Evolutionary conservation across 2,888 invertebrate genomes (phyloP), one percentile per base, ranked within the genome.

Genomic region (Melolontha melolontha): DNA sequence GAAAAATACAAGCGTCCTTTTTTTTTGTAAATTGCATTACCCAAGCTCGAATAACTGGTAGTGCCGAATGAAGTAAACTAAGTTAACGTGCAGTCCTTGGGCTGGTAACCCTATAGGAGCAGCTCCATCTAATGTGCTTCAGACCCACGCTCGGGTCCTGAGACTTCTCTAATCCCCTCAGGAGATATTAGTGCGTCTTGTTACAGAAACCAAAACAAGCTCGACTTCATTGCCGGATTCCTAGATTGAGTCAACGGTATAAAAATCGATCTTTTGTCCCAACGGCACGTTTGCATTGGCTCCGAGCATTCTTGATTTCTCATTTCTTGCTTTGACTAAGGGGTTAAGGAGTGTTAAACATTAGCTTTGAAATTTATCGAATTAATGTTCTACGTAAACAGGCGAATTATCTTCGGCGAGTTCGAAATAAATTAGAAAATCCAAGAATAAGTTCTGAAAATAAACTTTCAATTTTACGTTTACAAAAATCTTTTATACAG

Each of bases 151-250:
- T 64, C 62, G 71, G 57, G 66, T 70, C 66, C 70, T 67, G 69
- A 71, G 70, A 71, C 71, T 39, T 62, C 68, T 70, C 72, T 75
- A 77, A 77, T 76, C 74, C 77, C 73, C 78, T 67, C 71, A 74
- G 77, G 78, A 75, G 74, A 76, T 76, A 77, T 76, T 77, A 77
- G 75, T 70, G 72, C 74, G 75, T 73, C 76, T 74, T 76, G 76
- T 75, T 76, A 74, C 72, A 67, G 75, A 75, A 74, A 75, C 76
- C 76, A 74, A 74, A 75, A 74, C 75, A 75, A 74, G 73, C 71
- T 70, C 72, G 71, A 69, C 71, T 73, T 74, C 72, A 74, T 74
- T 72, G 71, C 72, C 51, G 71, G 71, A 72, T 73, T 72, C 73
- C 71, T 74, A 71, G 71, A 74, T 74, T 70, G 71, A 72, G 72